phyloP scores from a whole-genome alignment of 2,113 vertebrate species.

The Symphodus melops region DNA sequence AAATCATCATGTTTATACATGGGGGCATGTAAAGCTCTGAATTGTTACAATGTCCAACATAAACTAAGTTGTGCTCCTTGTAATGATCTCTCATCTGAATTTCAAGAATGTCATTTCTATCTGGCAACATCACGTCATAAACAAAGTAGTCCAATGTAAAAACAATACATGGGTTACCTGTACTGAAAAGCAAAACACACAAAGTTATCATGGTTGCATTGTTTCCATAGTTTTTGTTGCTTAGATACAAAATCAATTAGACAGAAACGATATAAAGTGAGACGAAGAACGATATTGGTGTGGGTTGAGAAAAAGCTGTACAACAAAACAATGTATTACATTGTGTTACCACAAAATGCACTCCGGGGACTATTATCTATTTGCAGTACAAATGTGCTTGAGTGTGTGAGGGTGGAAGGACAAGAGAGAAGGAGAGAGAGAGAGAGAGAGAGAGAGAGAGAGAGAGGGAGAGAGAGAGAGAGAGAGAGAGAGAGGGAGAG shows the following conservation, averaged over 20 bases:
- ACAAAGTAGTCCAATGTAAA: too few species aligned
- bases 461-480: not conserved
- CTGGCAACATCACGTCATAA: too few species aligned
- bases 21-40: too few species aligned
- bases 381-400: constrained; percentile 15
- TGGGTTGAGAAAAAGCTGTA: constrained; percentile 25
- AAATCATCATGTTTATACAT: too few species aligned
- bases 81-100: too few species aligned
- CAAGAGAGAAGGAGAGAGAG: constrained; percentile 6
- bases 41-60: too few species aligned
- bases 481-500: constrained; percentile 13
- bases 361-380: constrained; percentile 57
- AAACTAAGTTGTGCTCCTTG: too few species aligned
- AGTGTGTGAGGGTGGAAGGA: not conserved
- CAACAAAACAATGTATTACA: constrained; percentile 51
- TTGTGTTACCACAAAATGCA: constrained; percentile 59
- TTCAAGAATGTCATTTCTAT: too few species aligned
- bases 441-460: constrained; percentile 11
- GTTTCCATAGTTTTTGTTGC: too few species aligned
- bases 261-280: constrained; percentile 9
- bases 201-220: too few species aligned
- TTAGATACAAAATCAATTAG: not conserved
- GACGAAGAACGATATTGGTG: constrained; percentile 8
- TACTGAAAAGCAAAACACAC: too few species aligned
- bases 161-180: too few species aligned